Conservation (phyloP, 1,140 invertebrate species). For the Drosophila persimilis region DNA sequence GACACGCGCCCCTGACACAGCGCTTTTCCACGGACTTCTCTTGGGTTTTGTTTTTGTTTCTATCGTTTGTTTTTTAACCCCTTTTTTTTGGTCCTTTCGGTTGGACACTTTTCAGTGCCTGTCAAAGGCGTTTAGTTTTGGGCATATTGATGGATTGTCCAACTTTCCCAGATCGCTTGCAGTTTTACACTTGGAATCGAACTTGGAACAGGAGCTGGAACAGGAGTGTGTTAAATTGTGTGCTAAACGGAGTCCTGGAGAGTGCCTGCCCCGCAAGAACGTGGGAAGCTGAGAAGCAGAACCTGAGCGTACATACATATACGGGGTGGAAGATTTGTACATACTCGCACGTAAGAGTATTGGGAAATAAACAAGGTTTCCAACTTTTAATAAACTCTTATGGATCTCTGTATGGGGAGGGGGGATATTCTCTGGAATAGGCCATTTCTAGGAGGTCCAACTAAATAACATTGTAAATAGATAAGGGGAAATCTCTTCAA, state of each 20-base stretch:
- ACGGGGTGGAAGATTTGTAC: neutral
- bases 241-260: conserved; percentile 15
- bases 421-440: too few relatives aligned
- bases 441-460: too few relatives aligned
- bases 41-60: conserved; percentile 10
- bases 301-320: neutral
- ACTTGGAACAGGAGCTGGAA: conserved; percentile 8
- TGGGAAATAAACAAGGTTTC: too few relatives aligned
- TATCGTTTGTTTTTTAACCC: conserved; percentile 5
- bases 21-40: conserved; percentile 9
- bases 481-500: too few relatives aligned
- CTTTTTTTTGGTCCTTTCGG: conserved; percentile 7
- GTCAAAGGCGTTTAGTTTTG: conserved; percentile 67
- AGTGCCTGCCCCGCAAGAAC: neutral
- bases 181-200: neutral
- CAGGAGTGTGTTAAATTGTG: conserved; percentile 69
- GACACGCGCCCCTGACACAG: conserved; percentile 56
- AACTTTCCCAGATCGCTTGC: conserved; percentile 21
- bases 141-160: conserved; percentile 66
- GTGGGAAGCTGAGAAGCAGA: conserved; percentile 45
- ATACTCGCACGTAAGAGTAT: too few relatives aligned
- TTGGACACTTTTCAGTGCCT: conserved; percentile 57
- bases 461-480: too few relatives aligned
- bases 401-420: neutral
- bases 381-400: neutral